Evolutionary conservation across 1,140 invertebrate genomes (phyloP), one percentile per base, ranked within the genome.

Genomic region (Achatina immaculata): DNA sequence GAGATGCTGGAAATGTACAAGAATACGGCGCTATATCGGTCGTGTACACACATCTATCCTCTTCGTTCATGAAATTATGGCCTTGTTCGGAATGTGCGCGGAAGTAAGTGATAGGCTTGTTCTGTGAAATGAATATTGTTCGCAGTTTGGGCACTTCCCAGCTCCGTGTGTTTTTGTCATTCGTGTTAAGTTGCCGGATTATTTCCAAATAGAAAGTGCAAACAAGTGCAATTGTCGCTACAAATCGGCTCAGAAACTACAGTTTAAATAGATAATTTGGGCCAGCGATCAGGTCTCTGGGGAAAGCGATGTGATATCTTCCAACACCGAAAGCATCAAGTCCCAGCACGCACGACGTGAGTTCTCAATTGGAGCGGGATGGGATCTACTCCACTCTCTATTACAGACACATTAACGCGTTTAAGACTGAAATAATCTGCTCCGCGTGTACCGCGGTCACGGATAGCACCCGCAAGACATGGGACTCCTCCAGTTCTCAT

Each of bases 391-490:
- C 42, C 6, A 21, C 24, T 69, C 42, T 16, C n/a, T 9, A 69
- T 69, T 69, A 69, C 68, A 16, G 31, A 21, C 38, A 69, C 38
- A 69, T 69, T 69, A 69, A 43, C 36, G 68, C 68, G 42, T 69
- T 69, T 69, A 69, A 38, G 36, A 19, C 14, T n/a, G 68, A 19
- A 38, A 34, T 69, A 69, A 69, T 40, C 68, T 42, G 7, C 24
- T 4, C 68, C 4, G 1, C 36, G 9, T 2, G 19, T 4, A 19
- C 2, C 36, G 6, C 36, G 24, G 36, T 40, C 68, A 69, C 68
- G 68, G 38, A 69, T 38, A 40, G 68, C 36, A 40, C 36, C 38
- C 68, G 24, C 36, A 40, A 43, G 1, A 69, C 36, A 69, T 31
- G 58, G 24, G 28, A 6, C 58, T 28, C 58, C 9, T 28, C 58